These are phyloP conservation scores for Myzus persicae DNA, from an alignment of 1,140 invertebrate genomes.

Conservation along the genomic window DNA sequence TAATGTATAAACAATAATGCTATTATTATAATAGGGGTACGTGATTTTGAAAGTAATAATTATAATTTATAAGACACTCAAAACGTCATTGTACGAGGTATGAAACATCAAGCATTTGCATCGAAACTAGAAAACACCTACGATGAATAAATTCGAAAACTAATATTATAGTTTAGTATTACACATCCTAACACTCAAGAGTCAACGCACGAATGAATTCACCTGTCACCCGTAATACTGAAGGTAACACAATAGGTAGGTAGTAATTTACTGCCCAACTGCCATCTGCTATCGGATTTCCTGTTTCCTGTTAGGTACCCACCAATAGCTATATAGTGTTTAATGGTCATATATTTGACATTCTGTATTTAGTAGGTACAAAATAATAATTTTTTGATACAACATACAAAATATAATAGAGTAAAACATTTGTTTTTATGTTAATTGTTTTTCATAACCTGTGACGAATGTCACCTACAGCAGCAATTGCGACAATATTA, in stretches of 20 bases:
- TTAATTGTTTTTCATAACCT: neutral
- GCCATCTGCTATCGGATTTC: conserved; percentile 56
- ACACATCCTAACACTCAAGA: neutral
- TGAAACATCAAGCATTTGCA: neutral
- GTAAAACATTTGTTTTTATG: neutral
- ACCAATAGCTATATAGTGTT: neutral
- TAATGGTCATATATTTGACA: neutral
- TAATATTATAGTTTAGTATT: neutral
- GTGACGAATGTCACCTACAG: neutral
- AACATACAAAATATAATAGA: neutral
- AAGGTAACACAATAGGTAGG: conserved; percentile 45
- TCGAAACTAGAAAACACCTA: neutral
- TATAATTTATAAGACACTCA: neutral
- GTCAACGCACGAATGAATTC: conserved; percentile 55
- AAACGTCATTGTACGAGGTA: neutral
- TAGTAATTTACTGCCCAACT: conserved; percentile 52
- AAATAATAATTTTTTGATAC: neutral
- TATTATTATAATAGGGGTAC: neutral
- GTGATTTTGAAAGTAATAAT: neutral
- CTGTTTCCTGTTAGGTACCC: conserved; percentile 39
- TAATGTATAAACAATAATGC: neutral
- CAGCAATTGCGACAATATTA: neutral
- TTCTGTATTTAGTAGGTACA: neutral
- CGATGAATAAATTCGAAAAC: conserved; percentile 9
- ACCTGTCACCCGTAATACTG: conserved; percentile 43